These are phyloP conservation scores for Dolichallabes microphthalmus DNA, from an alignment of 2,113 vertebrate genomes.

Conservation along the genomic window DNA sequence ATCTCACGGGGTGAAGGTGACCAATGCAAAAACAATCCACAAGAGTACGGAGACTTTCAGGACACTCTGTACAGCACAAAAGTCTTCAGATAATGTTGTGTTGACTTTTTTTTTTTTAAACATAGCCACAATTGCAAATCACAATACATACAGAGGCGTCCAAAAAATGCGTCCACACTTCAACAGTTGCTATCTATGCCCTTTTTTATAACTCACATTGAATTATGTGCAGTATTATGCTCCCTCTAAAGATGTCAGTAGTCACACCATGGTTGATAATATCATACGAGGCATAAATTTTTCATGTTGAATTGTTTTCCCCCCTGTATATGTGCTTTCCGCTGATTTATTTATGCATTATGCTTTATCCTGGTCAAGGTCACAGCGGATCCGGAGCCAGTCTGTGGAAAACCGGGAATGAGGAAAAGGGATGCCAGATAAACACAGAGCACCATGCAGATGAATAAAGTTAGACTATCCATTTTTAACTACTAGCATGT, in stretches of 20 bases:
- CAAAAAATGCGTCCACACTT: too few relatives aligned
- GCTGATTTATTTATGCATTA: not conserved
- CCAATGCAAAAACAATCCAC: too few relatives aligned
- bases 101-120: not conserved
- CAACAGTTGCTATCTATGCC: too few relatives aligned
- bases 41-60: too few relatives aligned
- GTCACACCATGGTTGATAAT: too few relatives aligned
- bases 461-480: not conserved
- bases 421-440: not conserved
- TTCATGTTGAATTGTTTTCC: too few relatives aligned
- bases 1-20: too few relatives aligned
- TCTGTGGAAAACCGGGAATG: not conserved
- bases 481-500: not conserved
- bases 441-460: not conserved
- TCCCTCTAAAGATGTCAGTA: too few relatives aligned
- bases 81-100: not conserved
- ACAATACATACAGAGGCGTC: not conserved
- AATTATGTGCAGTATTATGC: too few relatives aligned
- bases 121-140: not conserved
- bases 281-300: too few relatives aligned
- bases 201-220: too few relatives aligned
- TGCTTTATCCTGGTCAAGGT: not conserved
- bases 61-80: not conserved
- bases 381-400: not conserved
- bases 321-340: not conserved